These are phyloP conservation scores for Solea senegalensis DNA, from an alignment of 2,113 vertebrate species.

Conservation along the genomic window DNA sequence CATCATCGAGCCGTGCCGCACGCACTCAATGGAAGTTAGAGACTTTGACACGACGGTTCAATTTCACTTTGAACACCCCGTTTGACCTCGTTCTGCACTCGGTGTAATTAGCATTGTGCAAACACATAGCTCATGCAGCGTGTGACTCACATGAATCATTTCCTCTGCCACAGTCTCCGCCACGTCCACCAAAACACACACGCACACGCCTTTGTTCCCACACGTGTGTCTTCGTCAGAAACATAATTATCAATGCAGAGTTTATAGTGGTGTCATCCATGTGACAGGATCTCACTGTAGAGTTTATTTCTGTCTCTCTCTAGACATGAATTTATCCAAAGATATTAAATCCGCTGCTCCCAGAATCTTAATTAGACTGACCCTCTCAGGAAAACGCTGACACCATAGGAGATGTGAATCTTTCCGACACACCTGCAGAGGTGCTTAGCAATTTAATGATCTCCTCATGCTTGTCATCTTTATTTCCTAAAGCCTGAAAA, in stretches of 20 bases:
- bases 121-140: slow-evolving; percentile 52
- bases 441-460: slow-evolving; percentile 11
- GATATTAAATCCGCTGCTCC: slow-evolving; percentile 34
- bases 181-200: slow-evolving; percentile 2
- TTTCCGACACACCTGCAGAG: slow-evolving; percentile 6
- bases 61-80: slow-evolving; percentile 40
- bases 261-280: slow-evolving; percentile 27
- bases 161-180: background rate
- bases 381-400: slow-evolving; percentile 35
- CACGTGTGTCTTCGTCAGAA: slow-evolving; percentile 14
- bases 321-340: slow-evolving; percentile 35
- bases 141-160: slow-evolving; percentile 55
- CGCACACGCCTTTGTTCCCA: slow-evolving; percentile 1
- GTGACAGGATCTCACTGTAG: slow-evolving; percentile 23
- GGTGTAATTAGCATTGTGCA: slow-evolving; percentile 67
- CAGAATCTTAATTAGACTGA: slow-evolving; percentile 57
- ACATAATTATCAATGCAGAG: slow-evolving; percentile 30
- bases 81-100: slow-evolving; percentile 66
- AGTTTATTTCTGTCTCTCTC: slow-evolving; percentile 23
- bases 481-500: background rate
- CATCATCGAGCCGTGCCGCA: slow-evolving; percentile 33
- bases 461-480: slow-evolving; percentile 3
- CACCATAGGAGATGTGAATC: slow-evolving; percentile 24
- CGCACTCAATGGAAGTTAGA: slow-evolving; percentile 27
- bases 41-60: slow-evolving; percentile 10